These are phyloP conservation scores for Pemphredon lugubris DNA, from an alignment of 2,888 invertebrate species.

Conservation along the genomic window DNA sequence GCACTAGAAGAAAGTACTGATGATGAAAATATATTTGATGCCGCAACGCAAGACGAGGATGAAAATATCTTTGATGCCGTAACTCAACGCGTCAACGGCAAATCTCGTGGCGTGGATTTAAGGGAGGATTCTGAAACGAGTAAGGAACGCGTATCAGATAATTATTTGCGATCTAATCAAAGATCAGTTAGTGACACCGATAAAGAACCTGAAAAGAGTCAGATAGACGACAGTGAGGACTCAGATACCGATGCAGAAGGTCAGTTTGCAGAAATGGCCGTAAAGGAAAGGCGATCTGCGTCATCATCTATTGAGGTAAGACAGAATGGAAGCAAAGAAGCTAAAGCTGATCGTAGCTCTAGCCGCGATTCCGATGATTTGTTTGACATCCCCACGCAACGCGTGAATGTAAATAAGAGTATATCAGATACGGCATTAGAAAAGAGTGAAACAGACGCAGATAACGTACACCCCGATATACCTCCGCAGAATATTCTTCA, in stretches of 20 bases:
- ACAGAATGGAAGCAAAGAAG: not conserved
- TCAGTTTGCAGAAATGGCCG: slow-evolving; percentile 24
- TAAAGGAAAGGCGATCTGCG: not conserved
- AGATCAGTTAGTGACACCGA: not conserved
- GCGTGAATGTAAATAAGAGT: not conserved
- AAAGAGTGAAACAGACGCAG: not conserved
- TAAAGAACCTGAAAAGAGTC: not conserved
- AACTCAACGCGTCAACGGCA: slow-evolving; percentile 23
- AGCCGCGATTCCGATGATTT: slow-evolving; percentile 49
- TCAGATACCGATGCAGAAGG: slow-evolving; percentile 46
- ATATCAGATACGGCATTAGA: not conserved
- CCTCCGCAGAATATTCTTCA: not conserved
- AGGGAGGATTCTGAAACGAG: slow-evolving; percentile 49
- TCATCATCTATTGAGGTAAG: not conserved
- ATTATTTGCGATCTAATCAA: slow-evolving; percentile 2
- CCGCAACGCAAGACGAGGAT: slow-evolving; percentile 14
- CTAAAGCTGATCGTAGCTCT: slow-evolving; percentile 12
- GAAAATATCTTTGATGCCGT: slow-evolving; percentile 19
- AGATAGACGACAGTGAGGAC: slow-evolving; percentile 8
- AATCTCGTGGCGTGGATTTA: not conserved
- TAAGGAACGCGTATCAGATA: slow-evolving; percentile 41
- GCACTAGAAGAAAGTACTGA: slow-evolving; percentile 17
- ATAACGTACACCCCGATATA: not conserved
- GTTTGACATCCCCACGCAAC: slow-evolving; percentile 50
- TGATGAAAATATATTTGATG: slow-evolving; percentile 42